Percentiles rank a stretch among this genome's conserved stretches.
Evolutionary conservation across 1,140 invertebrate genomes (phyloP).

Genomic region (Pomacea maculata): DNA sequence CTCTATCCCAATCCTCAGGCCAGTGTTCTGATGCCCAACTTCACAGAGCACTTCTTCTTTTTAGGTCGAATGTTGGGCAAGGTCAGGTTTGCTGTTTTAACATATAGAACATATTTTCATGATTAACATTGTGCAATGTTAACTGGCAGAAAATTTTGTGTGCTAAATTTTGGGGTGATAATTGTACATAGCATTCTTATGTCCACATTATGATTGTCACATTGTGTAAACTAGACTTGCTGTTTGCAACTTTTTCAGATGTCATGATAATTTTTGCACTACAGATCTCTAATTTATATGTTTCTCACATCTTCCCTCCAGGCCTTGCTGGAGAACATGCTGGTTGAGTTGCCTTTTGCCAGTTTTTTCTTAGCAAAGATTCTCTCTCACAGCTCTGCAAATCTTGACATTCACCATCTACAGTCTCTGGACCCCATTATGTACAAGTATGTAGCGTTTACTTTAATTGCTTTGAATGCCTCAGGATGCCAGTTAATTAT

Average conservation of each 20-base stretch:
- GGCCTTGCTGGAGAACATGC: slow-evolving; percentile 93
- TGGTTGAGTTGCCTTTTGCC: slow-evolving; percentile 89
- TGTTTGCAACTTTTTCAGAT: no score
- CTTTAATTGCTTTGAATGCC: no score
- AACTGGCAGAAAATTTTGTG: no score
- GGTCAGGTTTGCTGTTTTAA: slow-evolving; percentile 63
- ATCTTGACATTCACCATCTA: slow-evolving; percentile 91
- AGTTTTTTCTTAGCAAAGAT: slow-evolving; percentile 79
- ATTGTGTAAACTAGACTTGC: no score
- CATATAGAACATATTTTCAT: no score
- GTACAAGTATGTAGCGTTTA: slow-evolving; percentile 70
- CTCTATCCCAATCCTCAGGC: slow-evolving; percentile 96
- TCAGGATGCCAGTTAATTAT: no score
- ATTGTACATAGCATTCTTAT: no score
- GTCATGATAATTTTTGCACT: not conserved
- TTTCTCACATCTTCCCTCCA: slow-evolving; percentile 56
- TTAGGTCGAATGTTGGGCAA: slow-evolving; percentile 95
- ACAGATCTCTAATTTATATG: not conserved
- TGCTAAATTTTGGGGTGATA: no score
- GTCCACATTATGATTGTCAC: no score
- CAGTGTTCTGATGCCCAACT: slow-evolving; percentile 83
- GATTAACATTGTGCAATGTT: no score
- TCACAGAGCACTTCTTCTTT: slow-evolving; percentile 92
- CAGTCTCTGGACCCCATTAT: slow-evolving; percentile 91
- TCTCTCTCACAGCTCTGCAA: slow-evolving; percentile 77